A percentile compares a stretch with the other conserved stretches of the same genome.
phyloP scores from a whole-genome alignment of 2,113 vertebrate genomes.

The Bubo blakistoni region DNA sequence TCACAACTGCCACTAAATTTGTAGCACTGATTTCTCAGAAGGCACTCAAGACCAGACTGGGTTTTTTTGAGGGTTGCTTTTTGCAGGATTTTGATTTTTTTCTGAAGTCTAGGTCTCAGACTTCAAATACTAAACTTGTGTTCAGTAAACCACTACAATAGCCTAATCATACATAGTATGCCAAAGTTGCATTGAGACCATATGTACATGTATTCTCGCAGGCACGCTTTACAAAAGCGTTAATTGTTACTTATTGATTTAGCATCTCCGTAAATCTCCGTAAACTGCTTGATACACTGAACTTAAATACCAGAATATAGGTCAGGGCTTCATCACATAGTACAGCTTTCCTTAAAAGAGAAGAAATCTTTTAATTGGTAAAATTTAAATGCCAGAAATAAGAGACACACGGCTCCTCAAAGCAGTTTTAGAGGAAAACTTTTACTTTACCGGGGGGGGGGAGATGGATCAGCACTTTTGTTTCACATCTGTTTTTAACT shows the following conservation, averaged over 20 bases:
- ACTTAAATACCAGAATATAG: background rate
- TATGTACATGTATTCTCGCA: background rate
- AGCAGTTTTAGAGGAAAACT: background rate
- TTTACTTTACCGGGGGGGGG: background rate
- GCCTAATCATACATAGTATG: rapidly evolving
- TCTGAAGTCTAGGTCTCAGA: background rate
- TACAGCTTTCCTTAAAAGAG: background rate
- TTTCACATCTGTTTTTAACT: background rate
- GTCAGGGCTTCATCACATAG: background rate
- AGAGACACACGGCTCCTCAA: background rate
- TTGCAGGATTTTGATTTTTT: background rate
- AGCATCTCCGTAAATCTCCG: constrained; percentile 21
- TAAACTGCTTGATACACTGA: background rate
- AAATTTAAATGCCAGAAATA: background rate
- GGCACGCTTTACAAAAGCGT: background rate
- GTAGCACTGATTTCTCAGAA: background rate
- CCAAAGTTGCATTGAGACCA: background rate
- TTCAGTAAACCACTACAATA: background rate
- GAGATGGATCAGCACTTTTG: background rate
- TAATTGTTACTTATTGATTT: background rate
- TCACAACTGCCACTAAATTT: background rate
- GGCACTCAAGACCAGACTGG: background rate
- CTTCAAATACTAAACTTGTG: background rate
- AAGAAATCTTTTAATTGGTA: background rate
- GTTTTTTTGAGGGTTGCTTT: background rate